phyloP scores from a whole-genome alignment of 2,113 vertebrate species.

The Uropsilus gracilis region DNA sequence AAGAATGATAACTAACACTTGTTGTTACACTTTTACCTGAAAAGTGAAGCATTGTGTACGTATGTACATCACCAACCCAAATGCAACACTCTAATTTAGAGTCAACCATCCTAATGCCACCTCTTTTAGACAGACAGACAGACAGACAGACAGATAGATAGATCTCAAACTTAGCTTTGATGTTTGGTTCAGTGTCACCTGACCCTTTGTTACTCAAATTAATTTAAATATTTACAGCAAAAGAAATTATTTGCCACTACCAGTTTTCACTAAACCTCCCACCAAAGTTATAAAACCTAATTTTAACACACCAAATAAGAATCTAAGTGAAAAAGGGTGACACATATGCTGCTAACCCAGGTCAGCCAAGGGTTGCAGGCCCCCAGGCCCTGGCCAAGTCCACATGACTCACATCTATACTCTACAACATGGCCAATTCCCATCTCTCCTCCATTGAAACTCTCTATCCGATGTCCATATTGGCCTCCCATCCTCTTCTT shows the following conservation, averaged over 20 bases:
- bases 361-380: no score
- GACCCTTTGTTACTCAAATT: background rate
- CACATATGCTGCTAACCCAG: no score
- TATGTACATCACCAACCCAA: background rate
- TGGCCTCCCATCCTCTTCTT: no score
- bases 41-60: background rate
- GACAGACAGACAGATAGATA: no score
- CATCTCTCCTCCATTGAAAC: no score
- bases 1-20: slow-evolving; percentile 21
- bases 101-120: background rate
- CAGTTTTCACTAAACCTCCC: background rate
- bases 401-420: no score
- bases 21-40: background rate
- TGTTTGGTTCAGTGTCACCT: background rate
- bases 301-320: slow-evolving; percentile 4
- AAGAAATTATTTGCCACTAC: background rate
- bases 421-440: no score
- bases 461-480: no score
- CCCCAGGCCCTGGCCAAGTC: no score
- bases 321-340: no score
- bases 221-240: background rate
- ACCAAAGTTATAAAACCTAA: background rate
- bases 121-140: background rate
- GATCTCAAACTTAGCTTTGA: background rate
- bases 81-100: background rate